Percentiles rank a stretch among this genome's conserved stretches.
Conservation (phyloP, 2,888 invertebrate genomes). For the Meganola albula region DNA sequence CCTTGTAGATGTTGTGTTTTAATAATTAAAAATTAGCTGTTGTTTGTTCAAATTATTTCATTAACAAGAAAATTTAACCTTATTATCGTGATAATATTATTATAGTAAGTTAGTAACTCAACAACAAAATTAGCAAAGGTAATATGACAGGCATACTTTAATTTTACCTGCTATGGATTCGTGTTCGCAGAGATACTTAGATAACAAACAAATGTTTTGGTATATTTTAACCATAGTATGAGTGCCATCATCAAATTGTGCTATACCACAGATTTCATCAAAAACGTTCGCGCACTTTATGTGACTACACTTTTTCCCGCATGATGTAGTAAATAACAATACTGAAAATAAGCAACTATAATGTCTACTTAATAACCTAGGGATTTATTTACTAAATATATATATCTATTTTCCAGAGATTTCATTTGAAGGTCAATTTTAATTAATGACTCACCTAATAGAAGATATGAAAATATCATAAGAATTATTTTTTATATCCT, state of each 20-base stretch:
- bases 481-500: neutral
- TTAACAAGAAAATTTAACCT: too few relatives aligned
- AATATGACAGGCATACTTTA: too few relatives aligned
- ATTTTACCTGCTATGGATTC: constrained; percentile 23
- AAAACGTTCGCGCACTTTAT: constrained; percentile 47
- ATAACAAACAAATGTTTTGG: constrained; percentile 51
- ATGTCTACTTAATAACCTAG: neutral
- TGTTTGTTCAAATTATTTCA: too few relatives aligned
- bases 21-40: too few relatives aligned
- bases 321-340: constrained; percentile 8
- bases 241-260: constrained; percentile 23
- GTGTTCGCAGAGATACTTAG: constrained; percentile 39
- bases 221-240: constrained; percentile 32
- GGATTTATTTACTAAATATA: neutral
- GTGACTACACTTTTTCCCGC: constrained; percentile 31
- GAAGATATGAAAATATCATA: too few relatives aligned
- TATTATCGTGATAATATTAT: too few relatives aligned
- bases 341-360: constrained; percentile 18
- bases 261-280: constrained; percentile 51
- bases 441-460: too few relatives aligned
- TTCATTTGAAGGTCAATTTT: too few relatives aligned
- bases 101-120: too few relatives aligned
- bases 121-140: too few relatives aligned
- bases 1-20: too few relatives aligned
- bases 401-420: too few relatives aligned